Conservation (phyloP, 2,888 invertebrate genomes). For the Steinernema hermaphroditum region DNA sequence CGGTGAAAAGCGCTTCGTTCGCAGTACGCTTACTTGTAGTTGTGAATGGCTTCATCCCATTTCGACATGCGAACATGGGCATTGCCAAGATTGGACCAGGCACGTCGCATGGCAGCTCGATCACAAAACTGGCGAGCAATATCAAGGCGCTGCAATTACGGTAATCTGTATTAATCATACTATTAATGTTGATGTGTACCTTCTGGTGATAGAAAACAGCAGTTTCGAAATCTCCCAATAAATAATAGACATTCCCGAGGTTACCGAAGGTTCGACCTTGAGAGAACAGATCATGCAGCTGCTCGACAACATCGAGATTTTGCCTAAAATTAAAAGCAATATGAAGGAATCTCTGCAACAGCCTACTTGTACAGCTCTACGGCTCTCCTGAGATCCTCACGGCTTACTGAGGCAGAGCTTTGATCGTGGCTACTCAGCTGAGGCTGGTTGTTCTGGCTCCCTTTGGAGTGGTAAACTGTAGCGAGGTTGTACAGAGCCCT, state of each 20-base stretch:
- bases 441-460: neutral
- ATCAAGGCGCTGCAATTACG: slow-evolving; percentile 77
- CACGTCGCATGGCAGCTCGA: slow-evolving; percentile 91
- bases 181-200: slow-evolving; percentile 5
- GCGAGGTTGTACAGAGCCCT: slow-evolving; percentile 19
- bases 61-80: slow-evolving; percentile 90
- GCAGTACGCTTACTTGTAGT: slow-evolving; percentile 41
- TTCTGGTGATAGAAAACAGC: slow-evolving; percentile 83
- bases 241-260: slow-evolving; percentile 93
- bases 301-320: slow-evolving; percentile 85
- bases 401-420: neutral
- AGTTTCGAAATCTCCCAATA: slow-evolving; percentile 87
- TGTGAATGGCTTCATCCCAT: slow-evolving; percentile 72
- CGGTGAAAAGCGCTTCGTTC: no score
- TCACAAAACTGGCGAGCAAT: slow-evolving; percentile 88
- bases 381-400: neutral
- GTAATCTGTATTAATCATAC: neutral
- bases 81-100: slow-evolving; percentile 94
- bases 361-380: slow-evolving; percentile 22
- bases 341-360: no score
- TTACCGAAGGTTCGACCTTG: slow-evolving; percentile 94
- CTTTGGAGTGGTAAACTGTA: slow-evolving; percentile 15
- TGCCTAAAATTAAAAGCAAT: slow-evolving; percentile 72
- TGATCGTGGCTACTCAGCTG: neutral
- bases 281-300: slow-evolving; percentile 86